Evolutionary conservation across 2,797 vertebrate species (phyloP).

Genomic region (Lycodopsis pacificus): DNA sequence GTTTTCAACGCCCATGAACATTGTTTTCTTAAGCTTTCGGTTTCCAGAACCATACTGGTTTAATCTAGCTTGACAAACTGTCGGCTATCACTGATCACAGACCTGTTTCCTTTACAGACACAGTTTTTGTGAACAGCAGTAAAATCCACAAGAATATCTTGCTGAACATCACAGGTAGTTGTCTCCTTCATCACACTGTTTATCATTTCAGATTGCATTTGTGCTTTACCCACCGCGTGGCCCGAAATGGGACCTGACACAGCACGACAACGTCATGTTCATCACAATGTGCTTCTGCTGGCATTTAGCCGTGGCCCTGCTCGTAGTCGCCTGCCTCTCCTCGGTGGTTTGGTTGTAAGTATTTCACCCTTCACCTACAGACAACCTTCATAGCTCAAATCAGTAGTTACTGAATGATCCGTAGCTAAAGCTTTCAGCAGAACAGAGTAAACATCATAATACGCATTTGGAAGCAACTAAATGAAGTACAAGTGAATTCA

Average conservation of each 20-base stretch:
- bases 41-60: not conserved
- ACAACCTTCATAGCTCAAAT: not conserved
- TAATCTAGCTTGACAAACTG: too few relatives aligned
- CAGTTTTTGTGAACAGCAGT: too few relatives aligned
- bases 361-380: conserved; percentile 9
- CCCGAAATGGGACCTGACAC: conserved; percentile 83
- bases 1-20: too few relatives aligned
- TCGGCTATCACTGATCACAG: not conserved
- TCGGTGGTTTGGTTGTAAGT: conserved; percentile 87
- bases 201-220: conserved; percentile 90
- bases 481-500: not conserved
- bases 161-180: not conserved
- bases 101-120: not conserved
- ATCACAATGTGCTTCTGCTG: conserved; percentile 97
- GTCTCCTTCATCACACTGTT: not conserved
- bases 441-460: not conserved
- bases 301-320: conserved; percentile 85
- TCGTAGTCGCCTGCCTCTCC: conserved; percentile 75
- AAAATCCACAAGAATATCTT: too few relatives aligned
- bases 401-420: not conserved
- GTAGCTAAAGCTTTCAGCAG: not conserved
- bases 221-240: conserved; percentile 91
- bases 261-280: conserved; percentile 86
- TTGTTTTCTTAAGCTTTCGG: too few relatives aligned
- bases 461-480: not conserved